Evolutionary conservation across 2,888 invertebrate species (phyloP).

Genomic region (Ceramica pisi): DNA sequence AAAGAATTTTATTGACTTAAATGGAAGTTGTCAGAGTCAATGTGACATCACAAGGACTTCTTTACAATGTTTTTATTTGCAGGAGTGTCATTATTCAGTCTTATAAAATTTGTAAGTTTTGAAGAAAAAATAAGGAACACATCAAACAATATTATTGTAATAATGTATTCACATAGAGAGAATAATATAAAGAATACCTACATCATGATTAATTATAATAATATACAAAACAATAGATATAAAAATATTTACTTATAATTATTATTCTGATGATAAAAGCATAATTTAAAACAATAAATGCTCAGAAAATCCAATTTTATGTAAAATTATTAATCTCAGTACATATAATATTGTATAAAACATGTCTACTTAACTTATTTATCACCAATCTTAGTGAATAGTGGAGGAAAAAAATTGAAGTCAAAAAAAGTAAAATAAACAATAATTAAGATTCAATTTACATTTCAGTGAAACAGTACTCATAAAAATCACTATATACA

Average conservation of each 20-base stretch:
- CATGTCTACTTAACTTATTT: slow-evolving; percentile 27
- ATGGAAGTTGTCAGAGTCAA: slow-evolving; percentile 39
- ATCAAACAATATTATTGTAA: slow-evolving; percentile 27
- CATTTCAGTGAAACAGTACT: slow-evolving; percentile 36
- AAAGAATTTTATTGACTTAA: slow-evolving; percentile 49
- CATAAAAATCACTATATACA: slow-evolving; percentile 64
- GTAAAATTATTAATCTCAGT: slow-evolving; percentile 30
- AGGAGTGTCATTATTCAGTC: slow-evolving; percentile 57
- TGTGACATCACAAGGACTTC: slow-evolving; percentile 35
- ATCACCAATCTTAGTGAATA: slow-evolving; percentile 23
- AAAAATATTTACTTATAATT: slow-evolving; percentile 13
- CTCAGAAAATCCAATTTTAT: neutral
- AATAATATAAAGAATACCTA: slow-evolving; percentile 9
- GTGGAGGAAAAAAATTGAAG: slow-evolving; percentile 44
- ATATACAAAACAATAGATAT: slow-evolving; percentile 9
- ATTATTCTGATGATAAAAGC: neutral
- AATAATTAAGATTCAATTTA: slow-evolving; percentile 44
- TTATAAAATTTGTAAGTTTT: slow-evolving; percentile 46
- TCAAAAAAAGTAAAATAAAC: slow-evolving; percentile 32
- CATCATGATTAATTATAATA: neutral
- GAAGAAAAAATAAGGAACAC: slow-evolving; percentile 27
- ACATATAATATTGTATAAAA: slow-evolving; percentile 42
- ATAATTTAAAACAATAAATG: slow-evolving; percentile 17
- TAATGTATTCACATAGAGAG: slow-evolving; percentile 15
- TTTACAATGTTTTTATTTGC: slow-evolving; percentile 41